Evolutionary conservation across 2,888 invertebrate species (phyloP).

Genomic region (Zootermopsis nevadensis): DNA sequence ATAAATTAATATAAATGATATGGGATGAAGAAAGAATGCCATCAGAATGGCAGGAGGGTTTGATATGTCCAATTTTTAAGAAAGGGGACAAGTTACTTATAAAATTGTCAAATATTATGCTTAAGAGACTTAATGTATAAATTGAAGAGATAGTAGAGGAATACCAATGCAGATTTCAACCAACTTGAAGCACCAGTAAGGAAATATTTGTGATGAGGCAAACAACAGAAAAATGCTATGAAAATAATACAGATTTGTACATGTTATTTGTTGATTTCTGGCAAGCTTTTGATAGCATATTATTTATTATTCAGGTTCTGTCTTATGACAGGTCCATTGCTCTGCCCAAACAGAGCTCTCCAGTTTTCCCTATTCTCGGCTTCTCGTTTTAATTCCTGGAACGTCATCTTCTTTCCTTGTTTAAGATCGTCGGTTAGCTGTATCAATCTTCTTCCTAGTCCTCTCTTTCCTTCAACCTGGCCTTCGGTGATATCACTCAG

Average conservation of each 20-base stretch:
- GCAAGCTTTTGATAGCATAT: not conserved
- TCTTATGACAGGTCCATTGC: too few species aligned
- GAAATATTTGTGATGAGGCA: not conserved
- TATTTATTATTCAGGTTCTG: too few species aligned
- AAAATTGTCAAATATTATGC: not conserved
- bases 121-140: not conserved
- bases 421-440: too few species aligned
- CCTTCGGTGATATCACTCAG: too few species aligned
- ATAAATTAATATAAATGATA: not conserved
- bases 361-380: too few species aligned
- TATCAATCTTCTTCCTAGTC: too few species aligned
- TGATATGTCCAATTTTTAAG: not conserved
- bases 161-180: conserved; percentile 2
- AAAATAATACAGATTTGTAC: not conserved
- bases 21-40: not conserved
- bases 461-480: too few species aligned
- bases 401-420: too few species aligned
- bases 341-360: too few species aligned
- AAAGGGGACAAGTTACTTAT: not conserved
- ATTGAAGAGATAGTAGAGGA: not conserved
- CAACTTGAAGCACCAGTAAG: not conserved
- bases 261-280: not conserved
- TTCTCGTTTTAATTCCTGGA: too few species aligned
- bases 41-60: not conserved
- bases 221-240: not conserved